Evolutionary conservation across 2,113 vertebrate genomes (phyloP), one percentile per base, ranked within the genome.

Genomic region (Lophotis ruficrista): DNA sequence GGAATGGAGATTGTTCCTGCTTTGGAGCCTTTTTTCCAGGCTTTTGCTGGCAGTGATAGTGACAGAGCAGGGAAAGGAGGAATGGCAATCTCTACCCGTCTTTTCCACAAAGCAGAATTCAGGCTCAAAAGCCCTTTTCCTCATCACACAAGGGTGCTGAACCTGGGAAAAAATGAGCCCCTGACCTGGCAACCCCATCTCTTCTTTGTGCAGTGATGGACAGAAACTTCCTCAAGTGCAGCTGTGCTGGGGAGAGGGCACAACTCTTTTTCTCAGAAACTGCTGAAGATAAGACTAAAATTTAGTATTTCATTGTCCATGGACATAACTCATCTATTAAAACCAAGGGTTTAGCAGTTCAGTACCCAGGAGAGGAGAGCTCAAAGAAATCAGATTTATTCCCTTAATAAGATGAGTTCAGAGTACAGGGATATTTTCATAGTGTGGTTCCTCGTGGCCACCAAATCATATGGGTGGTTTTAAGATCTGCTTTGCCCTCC

Each of bases 361-460:
- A 76, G n/a, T 76, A 37, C 45, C 48, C 35, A 68, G 38, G 57
- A 83, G 56, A 94, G 38, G 53, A 90, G 48, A 94, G 19, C 76
- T 98, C 86, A 75, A 66, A 90, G 70, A 94, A 84, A 96, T 94
- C 79, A 93, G 75, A 91, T 82, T 96, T 95, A 83, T 90, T 94
- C 79, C 48, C 47, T 95, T 94, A 92, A 58, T 70, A 93, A 95
- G 41, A 80, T 50, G 69, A 82, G 30, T 81, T 84, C 90, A 92
- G 84, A 89, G 50, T 47, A 72, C 33, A 61, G 54, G 33, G 62
- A 19, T 71, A n/a, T 68, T 93, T 95, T 95, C 62, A 80, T 68
- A 83, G 71, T 50, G 47, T 45, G 43, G 50, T 73, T 79, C 54
- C 76, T 97, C 43, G 14, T 14, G 37, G 66, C 48, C 37, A 5